Conservation (phyloP, 92 coral and sea anemone genomes). For the Heteractis magnifica region DNA sequence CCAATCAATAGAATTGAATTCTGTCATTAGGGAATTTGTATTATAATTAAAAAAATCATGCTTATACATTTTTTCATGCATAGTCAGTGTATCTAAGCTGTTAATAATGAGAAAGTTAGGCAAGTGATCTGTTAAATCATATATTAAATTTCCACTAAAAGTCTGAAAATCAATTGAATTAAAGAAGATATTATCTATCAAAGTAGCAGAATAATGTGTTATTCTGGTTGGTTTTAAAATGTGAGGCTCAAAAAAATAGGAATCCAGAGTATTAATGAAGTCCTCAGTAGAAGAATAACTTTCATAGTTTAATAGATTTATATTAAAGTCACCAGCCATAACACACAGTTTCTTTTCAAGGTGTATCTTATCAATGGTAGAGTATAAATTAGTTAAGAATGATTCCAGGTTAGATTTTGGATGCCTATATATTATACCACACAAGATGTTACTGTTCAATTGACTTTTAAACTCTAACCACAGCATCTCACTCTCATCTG, state of each 20-base stretch:
- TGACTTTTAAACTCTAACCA: no score
- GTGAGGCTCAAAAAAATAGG: constrained; percentile 36
- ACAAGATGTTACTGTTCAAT: constrained; percentile 18
- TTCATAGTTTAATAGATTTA: constrained; percentile 42
- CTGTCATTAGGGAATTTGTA: background rate
- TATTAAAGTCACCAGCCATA: constrained; percentile 38
- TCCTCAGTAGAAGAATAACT: constrained; percentile 42
- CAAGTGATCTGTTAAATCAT: constrained; percentile 43
- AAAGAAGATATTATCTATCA: constrained; percentile 40
- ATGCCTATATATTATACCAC: constrained; percentile 52
- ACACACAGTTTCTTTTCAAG: constrained; percentile 42
- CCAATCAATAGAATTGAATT: background rate
- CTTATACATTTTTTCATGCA: constrained; percentile 32
- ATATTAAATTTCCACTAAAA: constrained; percentile 27
- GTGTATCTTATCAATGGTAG: constrained; percentile 25
- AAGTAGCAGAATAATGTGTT: constrained; percentile 34
- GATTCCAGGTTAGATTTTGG: constrained; percentile 43
- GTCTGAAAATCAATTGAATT: constrained; percentile 35
- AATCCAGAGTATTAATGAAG: constrained; percentile 29
- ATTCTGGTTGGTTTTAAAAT: constrained; percentile 39
- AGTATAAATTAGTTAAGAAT: constrained; percentile 38
- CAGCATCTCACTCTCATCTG: background rate
- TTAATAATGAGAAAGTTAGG: constrained; percentile 45
- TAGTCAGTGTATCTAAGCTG: constrained; percentile 24
- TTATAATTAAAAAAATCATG: constrained; percentile 29